These are phyloP conservation scores for Echinometra lucunter DNA, from an alignment of 53 echinoderm and acorn worm species.

Conservation along the genomic window DNA sequence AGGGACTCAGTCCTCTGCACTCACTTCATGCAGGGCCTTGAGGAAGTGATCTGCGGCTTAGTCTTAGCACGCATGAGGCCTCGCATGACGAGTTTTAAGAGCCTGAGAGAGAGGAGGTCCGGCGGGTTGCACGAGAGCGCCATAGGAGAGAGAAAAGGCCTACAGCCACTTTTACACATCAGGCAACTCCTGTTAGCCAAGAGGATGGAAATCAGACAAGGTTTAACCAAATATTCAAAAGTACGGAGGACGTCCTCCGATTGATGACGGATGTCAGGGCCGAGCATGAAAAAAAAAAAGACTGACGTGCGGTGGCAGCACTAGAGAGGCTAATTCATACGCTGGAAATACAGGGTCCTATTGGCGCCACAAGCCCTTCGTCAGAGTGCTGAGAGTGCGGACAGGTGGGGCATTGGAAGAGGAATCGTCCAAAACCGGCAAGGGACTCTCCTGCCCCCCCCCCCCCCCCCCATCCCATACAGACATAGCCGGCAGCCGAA, in stretches of 20 bases:
- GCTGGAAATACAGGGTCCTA: background rate
- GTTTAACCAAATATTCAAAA: background rate
- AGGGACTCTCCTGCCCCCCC: too few relatives aligned
- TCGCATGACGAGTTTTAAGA: background rate
- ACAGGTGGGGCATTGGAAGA: background rate
- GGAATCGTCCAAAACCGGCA: background rate
- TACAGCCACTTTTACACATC: background rate
- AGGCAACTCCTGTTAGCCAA: background rate
- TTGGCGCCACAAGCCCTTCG: background rate
- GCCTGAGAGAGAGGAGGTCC: slow-evolving; percentile 5
- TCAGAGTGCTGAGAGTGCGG: background rate
- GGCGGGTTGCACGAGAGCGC: background rate
- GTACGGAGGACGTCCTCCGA: slow-evolving; percentile 14
- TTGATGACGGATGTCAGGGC: background rate
- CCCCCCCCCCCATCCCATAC: too few relatives aligned
- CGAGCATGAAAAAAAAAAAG: background rate
- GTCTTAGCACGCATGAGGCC: slow-evolving; percentile 48
- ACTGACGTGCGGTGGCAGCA: background rate
- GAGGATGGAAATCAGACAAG: background rate
- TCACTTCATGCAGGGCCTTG: slow-evolving; percentile 43
- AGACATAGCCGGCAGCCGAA: background rate
- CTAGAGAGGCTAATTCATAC: background rate
- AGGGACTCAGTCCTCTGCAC: slow-evolving; percentile 6
- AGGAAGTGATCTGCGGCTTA: background rate
- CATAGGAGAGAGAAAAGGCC: background rate